Evolutionary conservation across 2,113 vertebrate species (phyloP).

Genomic region (Thomomys bottae): DNA sequence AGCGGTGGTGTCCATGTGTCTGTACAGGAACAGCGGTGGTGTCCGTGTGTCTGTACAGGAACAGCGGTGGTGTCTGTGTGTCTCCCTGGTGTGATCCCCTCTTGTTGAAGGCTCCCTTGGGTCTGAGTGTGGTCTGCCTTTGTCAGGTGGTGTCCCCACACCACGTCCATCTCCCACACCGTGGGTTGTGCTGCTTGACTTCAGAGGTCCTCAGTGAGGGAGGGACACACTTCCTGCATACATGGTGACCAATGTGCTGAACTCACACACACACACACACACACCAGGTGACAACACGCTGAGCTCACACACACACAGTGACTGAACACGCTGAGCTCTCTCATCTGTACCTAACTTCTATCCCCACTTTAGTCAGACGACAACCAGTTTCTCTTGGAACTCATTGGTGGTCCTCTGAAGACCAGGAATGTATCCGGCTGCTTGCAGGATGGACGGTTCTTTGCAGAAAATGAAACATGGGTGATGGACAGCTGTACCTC

Average conservation of each 20-base stretch:
- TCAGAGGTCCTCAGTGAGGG: too few relatives aligned
- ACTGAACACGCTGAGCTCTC: too few relatives aligned
- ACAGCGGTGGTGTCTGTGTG: not conserved
- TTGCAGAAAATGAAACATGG: conserved; percentile 96
- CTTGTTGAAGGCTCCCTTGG: not conserved
- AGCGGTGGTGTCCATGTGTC: not conserved
- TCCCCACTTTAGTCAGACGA: conserved; percentile 90
- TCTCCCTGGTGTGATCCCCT: too few relatives aligned
- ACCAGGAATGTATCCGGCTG: conserved; percentile 93
- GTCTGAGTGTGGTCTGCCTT: too few relatives aligned
- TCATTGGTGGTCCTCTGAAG: conserved; percentile 91
- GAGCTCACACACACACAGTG: too few relatives aligned
- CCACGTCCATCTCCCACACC: too few relatives aligned
- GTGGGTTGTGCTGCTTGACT: not conserved
- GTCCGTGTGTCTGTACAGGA: too few relatives aligned
- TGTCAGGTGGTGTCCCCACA: not conserved
- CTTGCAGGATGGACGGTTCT: conserved; percentile 97
- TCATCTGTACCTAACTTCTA: fast-evolving
- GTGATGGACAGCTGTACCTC: conserved; percentile 98
- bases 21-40: too few relatives aligned
- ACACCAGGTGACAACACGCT: fast-evolving
- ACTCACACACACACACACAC: too few relatives aligned
- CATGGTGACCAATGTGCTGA: too few relatives aligned
- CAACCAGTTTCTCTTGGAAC: conserved; percentile 95
- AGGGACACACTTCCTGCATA: not conserved